Evolutionary conservation across 2,797 vertebrate species (phyloP).

Genomic region (Anabacerthia variegaticeps): DNA sequence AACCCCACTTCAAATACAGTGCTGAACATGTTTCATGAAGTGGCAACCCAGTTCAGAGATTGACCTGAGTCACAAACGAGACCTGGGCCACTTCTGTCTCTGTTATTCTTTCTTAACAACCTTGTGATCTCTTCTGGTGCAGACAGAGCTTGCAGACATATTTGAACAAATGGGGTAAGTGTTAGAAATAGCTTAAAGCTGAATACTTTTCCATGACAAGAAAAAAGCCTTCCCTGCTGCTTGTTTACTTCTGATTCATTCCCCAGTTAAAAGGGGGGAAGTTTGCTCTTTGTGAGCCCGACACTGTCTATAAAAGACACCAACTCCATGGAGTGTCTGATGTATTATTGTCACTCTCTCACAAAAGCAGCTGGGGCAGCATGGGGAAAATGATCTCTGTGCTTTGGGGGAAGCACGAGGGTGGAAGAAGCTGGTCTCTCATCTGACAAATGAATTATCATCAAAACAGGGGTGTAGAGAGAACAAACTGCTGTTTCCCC

Average conservation of each 20-base stretch:
- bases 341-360: neutral
- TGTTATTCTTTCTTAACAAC: neutral
- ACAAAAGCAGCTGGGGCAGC: neutral
- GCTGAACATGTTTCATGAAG: neutral
- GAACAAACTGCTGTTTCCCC: neutral
- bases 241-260: constrained; percentile 32
- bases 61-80: neutral
- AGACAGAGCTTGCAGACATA: neutral
- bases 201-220: neutral
- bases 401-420: neutral
- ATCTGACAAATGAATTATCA: neutral
- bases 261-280: neutral
- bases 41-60: neutral
- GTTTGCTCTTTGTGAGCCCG: neutral
- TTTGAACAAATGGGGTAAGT: neutral
- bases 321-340: neutral
- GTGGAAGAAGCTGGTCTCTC: neutral
- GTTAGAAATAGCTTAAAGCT: constrained; percentile 17
- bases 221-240: neutral
- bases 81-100: neutral
- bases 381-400: neutral
- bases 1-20: neutral
- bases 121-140: neutral
- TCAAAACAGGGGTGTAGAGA: neutral
- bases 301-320: neutral